Evolutionary conservation across 2,113 vertebrate species (phyloP), one percentile per base, ranked within the genome.

Genomic region (Peromyscus californicus): DNA sequence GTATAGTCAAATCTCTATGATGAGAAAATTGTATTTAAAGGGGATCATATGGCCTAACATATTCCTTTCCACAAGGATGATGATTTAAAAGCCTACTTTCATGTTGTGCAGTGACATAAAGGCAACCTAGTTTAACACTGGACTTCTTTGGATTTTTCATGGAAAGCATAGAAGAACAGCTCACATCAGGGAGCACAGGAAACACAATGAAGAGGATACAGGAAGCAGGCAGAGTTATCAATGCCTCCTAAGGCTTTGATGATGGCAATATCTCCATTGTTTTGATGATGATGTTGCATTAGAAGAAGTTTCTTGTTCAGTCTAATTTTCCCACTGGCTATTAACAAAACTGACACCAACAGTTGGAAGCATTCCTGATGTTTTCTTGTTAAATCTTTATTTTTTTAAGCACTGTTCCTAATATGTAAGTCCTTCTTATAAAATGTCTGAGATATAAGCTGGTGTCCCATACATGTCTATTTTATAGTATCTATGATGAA

Each of bases 401-500:
- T 82, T 88, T 88, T 75, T n/a, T 0, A 79, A 95, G 5, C 31
- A 83, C 36, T 12, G 39, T 89, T 31, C 92, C n/a, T 97, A 72
- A 42, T 42, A 42, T 70, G 78, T 84, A 95, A 76, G 63, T 94
- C 61, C 82, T 90, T 17, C 29, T 69, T 93, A 33, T 87, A 92
- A 93, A 89, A 96, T 94, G 19, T 90, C n/a, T 94, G 87, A 15
- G 39, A 65, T 95, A n/a, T 29, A 94, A 93, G 96, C 75, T 97
- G 86, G 61, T 93, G 61, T 93, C 75, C 63, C 45, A 85, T 65
- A 92, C 51, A 96, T 86, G 75, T 90, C 42, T 72, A 8, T 79
- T 83, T 97, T 91, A 93, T 95, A 67, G 36, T 78, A 39, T 83
- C 39, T 94, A 17, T 93, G 65, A 93, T 92, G 19, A 97, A 98